These are phyloP conservation scores for Margarornis squamiger DNA, from an alignment of 2,797 vertebrate genomes.

Conservation along the genomic window DNA sequence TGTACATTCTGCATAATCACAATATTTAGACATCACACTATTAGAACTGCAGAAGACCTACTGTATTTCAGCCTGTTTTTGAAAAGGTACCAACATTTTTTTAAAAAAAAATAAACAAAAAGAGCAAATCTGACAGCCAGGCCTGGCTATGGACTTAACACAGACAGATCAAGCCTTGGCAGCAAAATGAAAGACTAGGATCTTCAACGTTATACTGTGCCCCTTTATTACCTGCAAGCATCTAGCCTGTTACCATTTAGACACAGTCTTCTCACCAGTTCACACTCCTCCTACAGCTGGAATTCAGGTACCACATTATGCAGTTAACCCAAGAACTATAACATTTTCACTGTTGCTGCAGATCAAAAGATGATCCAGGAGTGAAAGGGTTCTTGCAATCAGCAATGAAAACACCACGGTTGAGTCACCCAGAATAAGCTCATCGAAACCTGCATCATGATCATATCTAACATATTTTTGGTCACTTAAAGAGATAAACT, in stretches of 20 bases:
- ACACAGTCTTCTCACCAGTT: background rate
- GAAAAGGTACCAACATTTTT: background rate
- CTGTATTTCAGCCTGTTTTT: background rate
- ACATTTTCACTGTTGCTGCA: background rate
- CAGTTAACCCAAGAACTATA: background rate
- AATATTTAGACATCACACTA: background rate
- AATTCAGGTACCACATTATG: background rate
- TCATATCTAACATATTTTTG: background rate
- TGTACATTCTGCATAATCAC: background rate
- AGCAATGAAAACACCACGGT: background rate
- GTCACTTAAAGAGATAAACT: background rate
- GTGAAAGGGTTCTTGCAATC: background rate
- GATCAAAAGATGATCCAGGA: background rate
- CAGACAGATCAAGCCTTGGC: background rate
- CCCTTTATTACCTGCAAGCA: background rate
- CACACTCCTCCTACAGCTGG: background rate
- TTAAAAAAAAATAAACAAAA: background rate
- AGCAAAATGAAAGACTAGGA: background rate
- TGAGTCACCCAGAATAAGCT: background rate
- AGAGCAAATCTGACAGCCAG: background rate
- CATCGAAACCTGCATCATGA: background rate
- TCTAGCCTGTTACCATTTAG: background rate
- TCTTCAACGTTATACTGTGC: background rate
- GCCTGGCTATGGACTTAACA: background rate
- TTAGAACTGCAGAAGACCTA: background rate